Base-by-base conservation (phyloP, 2,888 invertebrate species). In the Drosophila percnosoma region DNA sequence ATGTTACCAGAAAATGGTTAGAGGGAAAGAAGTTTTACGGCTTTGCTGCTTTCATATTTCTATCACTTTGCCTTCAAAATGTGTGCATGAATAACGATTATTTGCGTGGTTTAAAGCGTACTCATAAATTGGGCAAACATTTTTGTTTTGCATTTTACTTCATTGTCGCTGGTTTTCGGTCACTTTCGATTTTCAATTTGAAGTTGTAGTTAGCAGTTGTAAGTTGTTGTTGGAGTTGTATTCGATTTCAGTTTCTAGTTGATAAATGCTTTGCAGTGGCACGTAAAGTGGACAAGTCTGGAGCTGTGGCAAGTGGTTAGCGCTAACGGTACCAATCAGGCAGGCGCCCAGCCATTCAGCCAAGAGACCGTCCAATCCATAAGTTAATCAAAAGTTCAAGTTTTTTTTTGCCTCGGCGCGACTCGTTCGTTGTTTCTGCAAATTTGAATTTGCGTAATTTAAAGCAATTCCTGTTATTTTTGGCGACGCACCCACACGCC, bases 311-410 rank as follows among this genome's bases (percentile, higher is more conserved):
- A 78, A 78, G 78, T 78, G 79, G 63, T 53, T 62, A 81, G 73
- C 63, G 68, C 59, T 68, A 74, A 63, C 74, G 68, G 73, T 67
- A 60, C 60, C 68, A 53, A 75, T 58, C 78, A 51, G 36, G 36
- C 27, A 29, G 36, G 36, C 57, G 34, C 27, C n/a, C 52, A 21
- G 54, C 40, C 55, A 31, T 13, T 40, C 42, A 49, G 21, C 8
- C 45, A 45, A 38, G 55, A 13, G 36, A 27, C 27, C 53, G 71
- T 72, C 60, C 78, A 69, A 70, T 65, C 65, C 77, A 82, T 89
- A 89, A 89, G 87, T 89, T 87, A 85, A 89, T 89, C 87, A 87
- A 87, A 87, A 89, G 85, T 87, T 87, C 87, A 85, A 86, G 78
- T 80, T 72, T 63, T 68, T 52, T 55, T 60, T 60, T 68, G 48